Evolutionary conservation across 2,797 vertebrate genomes (phyloP).

Genomic region (Acridotheres tristis): DNA sequence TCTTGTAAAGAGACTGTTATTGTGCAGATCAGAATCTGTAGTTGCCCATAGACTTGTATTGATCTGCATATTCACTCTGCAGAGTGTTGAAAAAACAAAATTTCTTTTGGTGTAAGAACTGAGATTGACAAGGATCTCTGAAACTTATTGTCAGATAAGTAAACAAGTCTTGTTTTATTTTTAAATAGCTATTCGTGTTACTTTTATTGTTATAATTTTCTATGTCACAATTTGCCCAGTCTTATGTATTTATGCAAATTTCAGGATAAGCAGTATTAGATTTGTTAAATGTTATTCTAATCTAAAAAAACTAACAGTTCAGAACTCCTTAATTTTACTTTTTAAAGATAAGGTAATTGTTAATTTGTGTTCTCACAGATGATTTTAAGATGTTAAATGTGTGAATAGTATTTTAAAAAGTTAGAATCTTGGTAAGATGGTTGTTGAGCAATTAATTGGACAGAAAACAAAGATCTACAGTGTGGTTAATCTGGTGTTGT

Average conservation of each 20-base stretch:
- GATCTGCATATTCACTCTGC: background rate
- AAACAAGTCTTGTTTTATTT: background rate
- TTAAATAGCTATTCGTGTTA: background rate
- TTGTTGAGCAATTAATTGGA: background rate
- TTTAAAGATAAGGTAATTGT: background rate
- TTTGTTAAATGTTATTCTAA: background rate
- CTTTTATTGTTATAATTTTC: background rate
- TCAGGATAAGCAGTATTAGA: background rate
- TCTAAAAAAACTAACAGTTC: background rate
- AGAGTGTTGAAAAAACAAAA: background rate
- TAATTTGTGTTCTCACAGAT: background rate
- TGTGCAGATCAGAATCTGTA: background rate
- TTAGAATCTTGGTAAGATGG: background rate
- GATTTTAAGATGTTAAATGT: background rate
- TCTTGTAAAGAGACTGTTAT: background rate
- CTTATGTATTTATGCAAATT: background rate
- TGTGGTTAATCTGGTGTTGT: background rate
- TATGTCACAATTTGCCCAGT: background rate
- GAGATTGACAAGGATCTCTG: background rate
- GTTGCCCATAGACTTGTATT: background rate
- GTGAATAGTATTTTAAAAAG: background rate
- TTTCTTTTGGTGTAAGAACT: background rate
- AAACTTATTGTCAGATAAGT: background rate
- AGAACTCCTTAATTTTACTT: background rate
- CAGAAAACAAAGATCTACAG: background rate